A percentile compares a stretch with the other conserved stretches of the same genome.
Evolutionary conservation across 2,888 invertebrate genomes (phyloP).

Genomic region (Tenthredo mesomela): DNA sequence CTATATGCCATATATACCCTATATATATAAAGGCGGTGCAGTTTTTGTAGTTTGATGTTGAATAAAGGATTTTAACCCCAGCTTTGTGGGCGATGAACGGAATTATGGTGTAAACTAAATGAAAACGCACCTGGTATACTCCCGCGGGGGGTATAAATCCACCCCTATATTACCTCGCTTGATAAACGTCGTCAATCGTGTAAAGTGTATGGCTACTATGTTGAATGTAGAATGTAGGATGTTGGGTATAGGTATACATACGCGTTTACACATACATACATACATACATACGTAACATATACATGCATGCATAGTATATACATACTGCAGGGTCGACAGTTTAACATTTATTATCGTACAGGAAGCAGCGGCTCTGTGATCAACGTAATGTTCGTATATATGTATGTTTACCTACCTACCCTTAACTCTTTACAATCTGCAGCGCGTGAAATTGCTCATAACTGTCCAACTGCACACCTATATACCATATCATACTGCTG

Average conservation of each 20-base stretch:
- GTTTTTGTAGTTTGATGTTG: neutral
- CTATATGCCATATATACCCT: no score
- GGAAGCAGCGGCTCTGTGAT: neutral
- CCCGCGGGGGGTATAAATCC: neutral
- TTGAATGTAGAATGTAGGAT: neutral
- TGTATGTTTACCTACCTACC: neutral
- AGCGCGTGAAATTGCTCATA: constrained; percentile 15
- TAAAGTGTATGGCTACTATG: neutral
- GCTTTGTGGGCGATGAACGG: constrained; percentile 3
- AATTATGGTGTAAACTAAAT: constrained; percentile 33
- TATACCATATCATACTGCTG: neutral
- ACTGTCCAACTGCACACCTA: constrained; percentile 5
- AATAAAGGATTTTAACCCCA: neutral
- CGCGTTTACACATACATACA: no score
- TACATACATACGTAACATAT: neutral
- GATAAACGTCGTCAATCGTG: constrained; percentile 3
- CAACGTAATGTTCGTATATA: constrained; percentile 6
- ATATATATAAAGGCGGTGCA: no score
- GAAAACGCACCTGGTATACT: constrained; percentile 36
- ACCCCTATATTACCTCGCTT: neutral
- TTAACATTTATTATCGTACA: constrained; percentile 27
- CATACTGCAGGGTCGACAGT: neutral
- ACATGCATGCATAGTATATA: no score
- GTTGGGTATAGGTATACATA: neutral
- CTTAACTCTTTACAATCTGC: neutral